phyloP scores from a whole-genome alignment of 1,140 invertebrate species.

The Ostrea edulis region DNA sequence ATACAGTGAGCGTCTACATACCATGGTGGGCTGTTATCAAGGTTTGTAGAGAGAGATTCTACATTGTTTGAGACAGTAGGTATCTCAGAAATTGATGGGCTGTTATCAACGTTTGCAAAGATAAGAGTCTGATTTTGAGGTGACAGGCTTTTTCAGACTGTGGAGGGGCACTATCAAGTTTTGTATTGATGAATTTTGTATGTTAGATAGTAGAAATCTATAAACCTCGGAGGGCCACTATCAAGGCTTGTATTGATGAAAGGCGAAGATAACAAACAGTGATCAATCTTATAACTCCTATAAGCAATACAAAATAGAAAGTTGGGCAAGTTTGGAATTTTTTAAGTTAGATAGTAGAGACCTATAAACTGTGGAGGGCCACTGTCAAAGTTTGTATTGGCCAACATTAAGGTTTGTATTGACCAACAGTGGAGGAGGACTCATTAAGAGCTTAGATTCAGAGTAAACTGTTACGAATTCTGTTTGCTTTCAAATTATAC shows the following conservation, averaged over 20 bases:
- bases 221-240: conserved; percentile 86
- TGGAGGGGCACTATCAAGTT: no score
- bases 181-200: no score
- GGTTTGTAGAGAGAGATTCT: conserved; percentile 54
- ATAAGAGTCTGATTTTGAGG: no score
- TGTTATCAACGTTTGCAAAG: conserved; percentile 80
- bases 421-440: no score
- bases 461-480: background rate
- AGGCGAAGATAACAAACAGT: conserved; percentile 86
- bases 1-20: conserved; percentile 84
- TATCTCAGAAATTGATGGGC: conserved; percentile 85
- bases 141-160: no score
- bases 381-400: conserved; percentile 83
- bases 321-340: conserved; percentile 79
- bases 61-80: no score
- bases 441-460: background rate
- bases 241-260: conserved; percentile 82
- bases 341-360: conserved; percentile 82
- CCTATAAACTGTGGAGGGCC: conserved; percentile 87
- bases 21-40: conserved; percentile 88
- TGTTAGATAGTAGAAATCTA: conserved; percentile 85
- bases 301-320: no score
- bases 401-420: conserved; percentile 84
- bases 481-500: background rate
- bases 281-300: no score